Base-by-base conservation (phyloP, 92 coral and sea anemone species). In the Hydrozoanthus gracilis region DNA sequence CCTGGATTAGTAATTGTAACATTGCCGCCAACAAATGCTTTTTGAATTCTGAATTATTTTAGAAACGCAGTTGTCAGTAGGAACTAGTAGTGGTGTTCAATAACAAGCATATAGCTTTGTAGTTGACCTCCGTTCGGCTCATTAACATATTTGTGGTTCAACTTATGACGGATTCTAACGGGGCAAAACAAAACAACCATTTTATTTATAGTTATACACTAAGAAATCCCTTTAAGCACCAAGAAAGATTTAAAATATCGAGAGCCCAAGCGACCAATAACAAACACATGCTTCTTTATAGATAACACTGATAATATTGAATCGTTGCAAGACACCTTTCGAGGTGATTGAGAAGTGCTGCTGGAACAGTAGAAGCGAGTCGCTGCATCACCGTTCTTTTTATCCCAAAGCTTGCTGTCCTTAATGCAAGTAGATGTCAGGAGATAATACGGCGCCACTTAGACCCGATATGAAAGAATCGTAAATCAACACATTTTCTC, bases 391-490 rank as follows among this genome's bases (percentile, higher is more conserved):
- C 0, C 39, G 39, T 27, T 0, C 39, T 27, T 27, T n/a, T 27
- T 27, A 27, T 27, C 39, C 39, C 39, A 27, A 27, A 27, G 2
- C 49, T 44, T 18, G 20, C 20, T 80, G 73, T 62, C 47, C 45
- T 62, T 64, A 51, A 79, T 47, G 16, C 73, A 64, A 64, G 84
- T 64, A 64, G 84, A 64, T 80, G 51, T 17, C 48, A 48, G 64
- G 13, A 16, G 64, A 47, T 46, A 64, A 55, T 64, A 64, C 55
- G 85, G 85, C 85, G 85, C 85, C 85, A 17, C 44, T 46, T 4
- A 44, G 85, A 62, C 62, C 73, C 51, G 85, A 80, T 65, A 12
- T 80, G 15, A 80, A 51, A 50, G 47, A 61, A 48, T 80, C 55
- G 17, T 69, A 65, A 67, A 64, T 80, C 85, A 80, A 46, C 85